Percentiles rank a stretch among this genome's conserved stretches.
These are phyloP conservation scores for Ameiurus melas DNA, from an alignment of 2,113 vertebrate genomes.

Conservation along the genomic window DNA sequence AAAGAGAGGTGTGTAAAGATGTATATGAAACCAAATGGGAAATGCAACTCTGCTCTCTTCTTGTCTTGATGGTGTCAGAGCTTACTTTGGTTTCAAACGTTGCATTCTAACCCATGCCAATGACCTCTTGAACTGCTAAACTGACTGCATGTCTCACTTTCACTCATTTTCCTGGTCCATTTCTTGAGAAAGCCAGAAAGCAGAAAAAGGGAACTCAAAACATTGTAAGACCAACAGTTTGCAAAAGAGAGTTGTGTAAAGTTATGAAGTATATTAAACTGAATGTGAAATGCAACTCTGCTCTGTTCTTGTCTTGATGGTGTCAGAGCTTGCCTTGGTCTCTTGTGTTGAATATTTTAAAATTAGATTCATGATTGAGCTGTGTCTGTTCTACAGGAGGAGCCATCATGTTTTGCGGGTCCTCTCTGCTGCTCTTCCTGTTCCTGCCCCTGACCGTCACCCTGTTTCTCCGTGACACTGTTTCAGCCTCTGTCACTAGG, in stretches of 20 bases:
- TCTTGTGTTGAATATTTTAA: not conserved
- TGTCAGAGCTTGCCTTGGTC: not conserved
- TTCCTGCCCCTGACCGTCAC: not conserved
- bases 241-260: not conserved
- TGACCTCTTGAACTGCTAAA: not conserved
- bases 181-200: not conserved
- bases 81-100: not conserved
- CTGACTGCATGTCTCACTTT: not conserved
- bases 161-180: not conserved
- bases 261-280: not conserved
- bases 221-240: not conserved
- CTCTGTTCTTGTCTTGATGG: not conserved
- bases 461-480: not conserved
- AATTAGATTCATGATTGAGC: not conserved
- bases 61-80: not conserved
- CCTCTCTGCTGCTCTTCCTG: slow-evolving; percentile 12
- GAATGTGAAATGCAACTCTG: not conserved
- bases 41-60: not conserved
- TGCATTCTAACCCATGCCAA: not conserved
- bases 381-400: slow-evolving; percentile 49
- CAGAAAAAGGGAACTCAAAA: not conserved
- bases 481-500: not conserved
- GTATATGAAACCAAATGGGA: not conserved
- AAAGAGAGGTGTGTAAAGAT: not conserved
- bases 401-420: slow-evolving; percentile 41